Percentiles rank a stretch among this genome's conserved stretches.
Conservation (phyloP, 2,113 vertebrate genomes). For the Numenius arquata region DNA sequence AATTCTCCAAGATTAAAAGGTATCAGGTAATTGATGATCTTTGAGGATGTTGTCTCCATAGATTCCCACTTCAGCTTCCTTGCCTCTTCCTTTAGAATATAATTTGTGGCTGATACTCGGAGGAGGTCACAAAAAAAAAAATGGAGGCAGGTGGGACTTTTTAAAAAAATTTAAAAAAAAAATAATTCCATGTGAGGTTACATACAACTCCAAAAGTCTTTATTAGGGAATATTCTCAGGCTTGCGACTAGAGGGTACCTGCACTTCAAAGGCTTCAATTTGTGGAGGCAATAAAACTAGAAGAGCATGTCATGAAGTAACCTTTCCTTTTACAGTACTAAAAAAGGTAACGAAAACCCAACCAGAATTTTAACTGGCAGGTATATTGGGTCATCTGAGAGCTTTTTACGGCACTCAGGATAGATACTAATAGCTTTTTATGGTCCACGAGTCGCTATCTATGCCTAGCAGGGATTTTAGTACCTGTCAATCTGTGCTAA, state of each 20-base stretch:
- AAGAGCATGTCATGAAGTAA: background rate
- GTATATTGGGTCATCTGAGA: background rate
- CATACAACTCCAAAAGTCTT: background rate
- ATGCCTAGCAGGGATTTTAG: background rate
- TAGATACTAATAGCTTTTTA: background rate
- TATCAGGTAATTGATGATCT: conserved; percentile 17
- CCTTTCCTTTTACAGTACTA: background rate
- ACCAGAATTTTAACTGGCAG: background rate
- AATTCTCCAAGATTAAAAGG: background rate
- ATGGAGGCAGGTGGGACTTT: background rate
- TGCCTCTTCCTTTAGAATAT: background rate
- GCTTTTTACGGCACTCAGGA: background rate
- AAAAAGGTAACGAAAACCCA: background rate
- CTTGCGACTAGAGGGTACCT: rapidly evolving
- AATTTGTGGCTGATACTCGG: background rate
- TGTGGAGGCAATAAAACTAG: background rate
- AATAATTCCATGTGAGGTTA: background rate
- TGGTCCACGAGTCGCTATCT: background rate
- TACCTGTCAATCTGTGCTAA: background rate
- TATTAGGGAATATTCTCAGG: background rate
- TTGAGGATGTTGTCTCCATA: background rate
- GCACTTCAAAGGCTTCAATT: background rate
- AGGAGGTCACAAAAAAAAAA: background rate
- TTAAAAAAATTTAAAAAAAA: background rate
- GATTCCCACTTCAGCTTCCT: background rate